Evolutionary conservation across 2,888 invertebrate species (phyloP).

Genomic region (Luperina nickerlii): DNA sequence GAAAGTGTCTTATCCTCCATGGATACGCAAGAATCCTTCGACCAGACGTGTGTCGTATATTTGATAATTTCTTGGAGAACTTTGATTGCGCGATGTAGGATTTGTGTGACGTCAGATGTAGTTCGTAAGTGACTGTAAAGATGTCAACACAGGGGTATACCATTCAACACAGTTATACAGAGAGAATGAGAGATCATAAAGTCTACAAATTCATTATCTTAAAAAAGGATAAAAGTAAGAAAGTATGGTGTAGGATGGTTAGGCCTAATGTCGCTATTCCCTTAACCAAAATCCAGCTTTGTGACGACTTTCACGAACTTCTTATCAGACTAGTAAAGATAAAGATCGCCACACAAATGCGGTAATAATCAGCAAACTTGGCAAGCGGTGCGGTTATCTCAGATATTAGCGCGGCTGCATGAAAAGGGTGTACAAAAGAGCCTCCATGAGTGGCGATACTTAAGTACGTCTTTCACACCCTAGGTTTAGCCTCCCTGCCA

Average conservation of each 20-base stretch:
- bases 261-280: not conserved
- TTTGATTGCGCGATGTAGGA: not conserved
- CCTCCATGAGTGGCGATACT: not conserved
- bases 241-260: not conserved
- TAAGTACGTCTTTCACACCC: not conserved
- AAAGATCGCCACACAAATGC: not conserved
- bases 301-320: not conserved
- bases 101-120: too few relatives aligned
- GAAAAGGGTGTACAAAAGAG: constrained; percentile 25
- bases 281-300: not conserved
- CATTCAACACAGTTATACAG: not conserved
- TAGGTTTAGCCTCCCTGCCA: not conserved
- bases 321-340: not conserved
- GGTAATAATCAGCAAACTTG: constrained; percentile 15
- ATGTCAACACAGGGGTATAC: not conserved
- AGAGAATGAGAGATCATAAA: not conserved
- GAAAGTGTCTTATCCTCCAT: too few relatives aligned
- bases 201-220: not conserved
- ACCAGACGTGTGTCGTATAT: too few relatives aligned
- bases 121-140: too few relatives aligned
- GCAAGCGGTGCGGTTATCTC: constrained; percentile 21
- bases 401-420: not conserved
- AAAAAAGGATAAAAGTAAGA: not conserved
- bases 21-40: too few relatives aligned
- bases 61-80: too few relatives aligned